Percentiles rank a stretch among this genome's conserved stretches.
These are phyloP conservation scores for Tyrannus savana DNA, from an alignment of 2,113 vertebrate genomes.

Conservation along the genomic window DNA sequence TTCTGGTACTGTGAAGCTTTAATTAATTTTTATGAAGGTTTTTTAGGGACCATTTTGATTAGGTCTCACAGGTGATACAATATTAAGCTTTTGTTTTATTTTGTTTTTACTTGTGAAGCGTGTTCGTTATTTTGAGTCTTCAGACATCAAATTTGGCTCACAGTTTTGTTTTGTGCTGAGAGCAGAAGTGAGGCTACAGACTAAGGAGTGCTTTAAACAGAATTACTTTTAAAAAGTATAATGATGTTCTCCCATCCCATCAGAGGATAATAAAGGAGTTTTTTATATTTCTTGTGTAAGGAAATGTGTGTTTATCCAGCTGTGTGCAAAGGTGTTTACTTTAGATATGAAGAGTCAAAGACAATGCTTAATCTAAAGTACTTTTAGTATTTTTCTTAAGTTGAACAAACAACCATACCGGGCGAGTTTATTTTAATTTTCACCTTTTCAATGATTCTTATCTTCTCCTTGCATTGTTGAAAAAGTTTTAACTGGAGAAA, in stretches of 20 bases:
- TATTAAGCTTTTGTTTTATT: neutral
- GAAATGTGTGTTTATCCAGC: neutral
- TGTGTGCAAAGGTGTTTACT: neutral
- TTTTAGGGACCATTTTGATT: neutral
- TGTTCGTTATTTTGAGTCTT: neutral
- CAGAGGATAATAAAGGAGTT: neutral
- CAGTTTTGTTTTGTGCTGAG: neutral
- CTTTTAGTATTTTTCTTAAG: neutral
- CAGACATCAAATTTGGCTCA: neutral
- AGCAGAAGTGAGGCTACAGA: neutral
- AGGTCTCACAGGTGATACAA: neutral
- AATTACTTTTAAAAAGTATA: neutral
- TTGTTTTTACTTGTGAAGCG: neutral
- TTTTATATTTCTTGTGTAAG: neutral
- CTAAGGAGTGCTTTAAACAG: neutral
- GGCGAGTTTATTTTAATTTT: neutral
- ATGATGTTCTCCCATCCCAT: neutral
- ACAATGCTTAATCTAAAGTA: neutral
- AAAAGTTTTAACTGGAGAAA: neutral
- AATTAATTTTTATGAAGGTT: slow-evolving; percentile 23
- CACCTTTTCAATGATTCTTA: neutral
- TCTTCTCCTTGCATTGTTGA: neutral
- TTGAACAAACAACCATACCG: neutral
- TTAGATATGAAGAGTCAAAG: neutral
- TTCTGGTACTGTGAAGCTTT: neutral